These are phyloP conservation scores for Naso thynnoides DNA, from an alignment of 2,797 vertebrate genomes.

Conservation along the genomic window DNA sequence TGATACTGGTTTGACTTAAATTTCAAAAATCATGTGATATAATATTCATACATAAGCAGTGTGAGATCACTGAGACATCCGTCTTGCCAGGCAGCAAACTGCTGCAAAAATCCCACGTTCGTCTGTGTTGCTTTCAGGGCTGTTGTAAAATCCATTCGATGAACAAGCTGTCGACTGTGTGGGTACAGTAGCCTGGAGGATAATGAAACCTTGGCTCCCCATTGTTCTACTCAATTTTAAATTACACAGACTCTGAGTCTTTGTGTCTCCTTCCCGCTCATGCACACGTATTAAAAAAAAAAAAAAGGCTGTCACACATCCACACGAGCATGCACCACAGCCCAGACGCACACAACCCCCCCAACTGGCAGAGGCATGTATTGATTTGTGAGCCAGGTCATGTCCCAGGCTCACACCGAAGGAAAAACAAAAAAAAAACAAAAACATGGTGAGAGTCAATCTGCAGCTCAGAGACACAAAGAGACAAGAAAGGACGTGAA, in stretches of 20 bases:
- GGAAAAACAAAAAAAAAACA: neutral
- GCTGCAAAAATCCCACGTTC: slow-evolving; percentile 42
- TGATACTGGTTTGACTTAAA: slow-evolving; percentile 21
- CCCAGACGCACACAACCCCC: slow-evolving; percentile 22
- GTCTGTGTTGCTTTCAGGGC: slow-evolving; percentile 50
- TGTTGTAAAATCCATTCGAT: slow-evolving; percentile 58
- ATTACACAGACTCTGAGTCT: slow-evolving; percentile 22
- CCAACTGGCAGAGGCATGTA: slow-evolving; percentile 48
- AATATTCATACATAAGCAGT: slow-evolving; percentile 27
- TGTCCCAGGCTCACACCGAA: slow-evolving; percentile 25
- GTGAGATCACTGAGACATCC: slow-evolving; percentile 35
- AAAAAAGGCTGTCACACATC: neutral
- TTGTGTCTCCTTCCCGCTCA: slow-evolving; percentile 17
- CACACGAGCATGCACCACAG: slow-evolving; percentile 5
- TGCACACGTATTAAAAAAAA: neutral
- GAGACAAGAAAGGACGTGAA: slow-evolving; percentile 24
- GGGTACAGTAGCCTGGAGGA: slow-evolving; percentile 59
- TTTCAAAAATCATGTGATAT: slow-evolving; percentile 36
- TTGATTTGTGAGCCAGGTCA: slow-evolving; percentile 61
- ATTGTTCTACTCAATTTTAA: slow-evolving; percentile 56
- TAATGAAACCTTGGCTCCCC: slow-evolving; percentile 58
- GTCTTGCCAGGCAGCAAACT: slow-evolving; percentile 12
- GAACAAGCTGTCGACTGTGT: slow-evolving; percentile 65
- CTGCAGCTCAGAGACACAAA: slow-evolving; percentile 31
- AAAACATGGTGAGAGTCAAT: slow-evolving; percentile 32